These are phyloP conservation scores for Temnothorax curvispinosus DNA, from an alignment of 1,140 invertebrate species.

Conservation along the genomic window DNA sequence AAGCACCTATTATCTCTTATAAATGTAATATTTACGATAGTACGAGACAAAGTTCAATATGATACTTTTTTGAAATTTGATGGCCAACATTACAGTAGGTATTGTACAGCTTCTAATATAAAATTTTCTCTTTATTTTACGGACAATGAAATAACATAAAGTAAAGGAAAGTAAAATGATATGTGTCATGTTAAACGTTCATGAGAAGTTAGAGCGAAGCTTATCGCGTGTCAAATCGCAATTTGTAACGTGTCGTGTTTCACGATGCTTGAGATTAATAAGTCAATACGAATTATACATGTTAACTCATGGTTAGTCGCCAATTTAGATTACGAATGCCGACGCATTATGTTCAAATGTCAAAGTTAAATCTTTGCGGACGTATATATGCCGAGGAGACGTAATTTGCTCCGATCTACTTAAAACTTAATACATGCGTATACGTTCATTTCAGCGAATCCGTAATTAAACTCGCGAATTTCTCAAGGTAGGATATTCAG, in stretches of 20 bases:
- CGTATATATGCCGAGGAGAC: background rate
- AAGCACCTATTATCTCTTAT: no score
- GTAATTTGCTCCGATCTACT: constrained; percentile 2
- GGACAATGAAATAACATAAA: constrained; percentile 9
- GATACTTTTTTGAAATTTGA: background rate
- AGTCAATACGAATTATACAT: constrained; percentile 52
- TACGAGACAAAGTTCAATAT: background rate
- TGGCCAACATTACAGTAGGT: background rate
- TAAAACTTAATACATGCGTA: constrained; percentile 3
- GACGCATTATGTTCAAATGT: background rate
- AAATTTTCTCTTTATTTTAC: constrained; percentile 1
- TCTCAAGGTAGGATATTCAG: background rate
- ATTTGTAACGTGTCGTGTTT: constrained; percentile 39
- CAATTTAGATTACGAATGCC: constrained; percentile 31
- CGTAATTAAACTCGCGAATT: constrained; percentile 23
- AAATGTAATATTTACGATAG: background rate
- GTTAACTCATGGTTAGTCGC: constrained; percentile 5
- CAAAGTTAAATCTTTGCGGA: constrained; percentile 16
- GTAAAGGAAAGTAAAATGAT: background rate
- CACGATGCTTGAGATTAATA: constrained; percentile 47
- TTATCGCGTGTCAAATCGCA: constrained; percentile 54
- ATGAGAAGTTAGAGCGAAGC: constrained; percentile 13
- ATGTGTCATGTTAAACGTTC: constrained; percentile 21
- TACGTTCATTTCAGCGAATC: background rate
- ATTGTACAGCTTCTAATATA: no score